Base-by-base conservation (phyloP, 1,140 invertebrate species). In the Atta texana region DNA sequence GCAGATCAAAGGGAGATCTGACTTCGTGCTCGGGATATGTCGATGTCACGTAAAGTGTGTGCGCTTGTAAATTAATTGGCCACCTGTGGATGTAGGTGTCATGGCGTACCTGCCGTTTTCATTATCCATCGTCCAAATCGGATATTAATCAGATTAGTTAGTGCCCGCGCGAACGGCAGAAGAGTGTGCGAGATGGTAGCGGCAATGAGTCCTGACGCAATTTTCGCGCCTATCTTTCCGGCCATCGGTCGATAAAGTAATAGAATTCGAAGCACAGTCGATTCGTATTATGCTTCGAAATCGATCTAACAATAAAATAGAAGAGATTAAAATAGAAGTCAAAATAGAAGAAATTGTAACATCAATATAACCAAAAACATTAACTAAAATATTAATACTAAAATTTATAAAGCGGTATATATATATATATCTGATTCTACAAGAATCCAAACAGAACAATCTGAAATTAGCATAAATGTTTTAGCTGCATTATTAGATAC, bases 51-150 rank as follows among this genome's bases (percentile, higher is more conserved):
- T 84, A 91, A 91, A 91, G 90, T 90, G 90, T 90, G 87, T 86
- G 84, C 89, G 87, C 89, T 91, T 91, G 89, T 89, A 89, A 91
- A 91, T 91, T 91, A 91, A 91, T 91, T 91, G 90, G 89, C 90
- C 90, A 91, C 90, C 90, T 91, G 90, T 91, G 87, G 90, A 91
- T 87, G 64, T 72, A 91, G 68, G 74, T 85, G 87, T 76, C 78
- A 80, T 76, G 85, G 69, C 34, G 71, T 78, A 64, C 63, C 84
- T 85, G 39, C 74, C 78, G 87, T 89, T 91, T 89, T 89, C 89
- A 86, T 87, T 91, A 90, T 85, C 87, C 89, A 72, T 85, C 51
- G 72, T 72, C 55, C 61, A 76, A 86, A 91, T 91, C 87, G 87
- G 80, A 87, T 89, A 89, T 90, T 90, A 90, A 91, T 91, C 90